Percentiles rank a stretch among this genome's conserved stretches.
These are phyloP conservation scores for Mus musculus DNA, from an alignment of 2,113 vertebrate genomes.

Conservation along the genomic window GRCm39 chr19:24595501-24596000, in stretches of 20 bases:
- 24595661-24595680: not conserved
- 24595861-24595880: not conserved
- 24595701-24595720: not conserved
- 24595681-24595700: not conserved
- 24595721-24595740: not conserved
- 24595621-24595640: not conserved
- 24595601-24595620: not conserved
- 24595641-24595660: not conserved
- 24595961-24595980: no score
- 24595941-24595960: not conserved
- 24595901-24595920: not conserved
- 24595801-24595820: not conserved
- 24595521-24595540: not conserved
- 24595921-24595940: not conserved
- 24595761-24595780: not conserved
- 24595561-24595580: not conserved
- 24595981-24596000: not conserved
- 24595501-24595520: conserved; percentile 3
- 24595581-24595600: not conserved
- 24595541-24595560: not conserved
- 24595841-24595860: not conserved
- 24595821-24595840: not conserved
- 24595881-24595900: not conserved
- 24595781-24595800: not conserved
- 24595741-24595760: not conserved